Evolutionary conservation across 2,113 vertebrate species (phyloP).

Genomic region (Acrocephalus arundinaceus): DNA sequence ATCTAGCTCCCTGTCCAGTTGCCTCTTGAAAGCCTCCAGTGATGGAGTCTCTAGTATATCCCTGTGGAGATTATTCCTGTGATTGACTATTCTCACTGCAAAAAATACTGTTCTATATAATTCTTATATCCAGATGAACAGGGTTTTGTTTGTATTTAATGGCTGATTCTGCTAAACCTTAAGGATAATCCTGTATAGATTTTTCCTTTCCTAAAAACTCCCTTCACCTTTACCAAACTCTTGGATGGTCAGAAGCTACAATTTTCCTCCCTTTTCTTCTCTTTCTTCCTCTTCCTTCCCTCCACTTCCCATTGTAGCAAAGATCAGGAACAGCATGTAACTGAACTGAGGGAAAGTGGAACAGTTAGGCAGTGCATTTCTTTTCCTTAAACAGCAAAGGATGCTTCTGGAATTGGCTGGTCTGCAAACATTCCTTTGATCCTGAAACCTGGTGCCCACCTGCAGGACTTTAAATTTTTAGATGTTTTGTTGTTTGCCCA

Average conservation of each 20-base stretch:
- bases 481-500: neutral
- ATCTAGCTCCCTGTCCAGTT: neutral
- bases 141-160: neutral
- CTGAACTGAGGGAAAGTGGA: neutral
- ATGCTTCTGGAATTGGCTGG: neutral
- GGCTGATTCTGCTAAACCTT: neutral
- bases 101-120: neutral
- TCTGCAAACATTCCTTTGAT: neutral
- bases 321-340: accelerated
- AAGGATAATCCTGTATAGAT: neutral
- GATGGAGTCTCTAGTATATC: neutral
- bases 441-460: neutral
- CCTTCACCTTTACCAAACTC: neutral
- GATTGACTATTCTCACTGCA: neutral
- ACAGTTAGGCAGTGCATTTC: neutral
- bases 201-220: neutral
- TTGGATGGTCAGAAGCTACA: neutral
- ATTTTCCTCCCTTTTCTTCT: neutral
- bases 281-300: neutral
- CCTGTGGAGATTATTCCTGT: neutral
- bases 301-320: neutral
- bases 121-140: neutral
- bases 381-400: neutral
- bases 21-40: neutral
- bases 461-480: neutral